These are phyloP conservation scores for Sinocyclocheilus grahami DNA, from an alignment of 2,113 vertebrate genomes.

Conservation along the genomic window DNA sequence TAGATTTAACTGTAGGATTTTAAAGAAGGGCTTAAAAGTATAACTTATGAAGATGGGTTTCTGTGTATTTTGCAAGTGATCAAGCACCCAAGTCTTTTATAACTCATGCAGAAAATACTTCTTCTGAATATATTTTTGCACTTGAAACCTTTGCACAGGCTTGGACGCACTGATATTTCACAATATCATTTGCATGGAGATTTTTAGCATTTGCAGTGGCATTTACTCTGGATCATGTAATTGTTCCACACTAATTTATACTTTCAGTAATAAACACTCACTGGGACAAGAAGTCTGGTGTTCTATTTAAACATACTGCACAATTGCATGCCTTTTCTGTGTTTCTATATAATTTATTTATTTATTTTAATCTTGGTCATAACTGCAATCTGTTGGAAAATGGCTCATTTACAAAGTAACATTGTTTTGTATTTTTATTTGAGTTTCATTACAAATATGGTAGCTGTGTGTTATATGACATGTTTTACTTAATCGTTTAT, in stretches of 20 bases:
- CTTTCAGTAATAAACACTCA: conserved; percentile 9
- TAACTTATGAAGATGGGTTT: neutral
- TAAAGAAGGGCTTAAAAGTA: neutral
- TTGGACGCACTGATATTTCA: neutral
- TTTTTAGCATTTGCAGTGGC: neutral
- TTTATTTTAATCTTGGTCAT: neutral
- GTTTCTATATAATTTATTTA: neutral
- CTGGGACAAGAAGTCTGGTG: neutral
- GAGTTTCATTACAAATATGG: neutral
- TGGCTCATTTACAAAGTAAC: neutral
- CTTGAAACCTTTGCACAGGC: conserved; percentile 36
- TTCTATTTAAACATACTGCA: neutral
- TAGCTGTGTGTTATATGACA: neutral
- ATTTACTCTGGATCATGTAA: conserved; percentile 29
- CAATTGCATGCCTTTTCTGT: neutral
- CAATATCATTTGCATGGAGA: neutral
- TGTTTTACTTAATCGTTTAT: neutral
- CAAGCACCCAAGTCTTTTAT: neutral
- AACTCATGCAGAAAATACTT: neutral
- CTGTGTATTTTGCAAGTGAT: neutral
- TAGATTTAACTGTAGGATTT: conserved; percentile 3
- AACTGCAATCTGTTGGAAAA: neutral
- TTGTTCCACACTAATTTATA: conserved; percentile 15
- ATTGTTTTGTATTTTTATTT: neutral
- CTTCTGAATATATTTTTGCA: conserved; percentile 47